These are phyloP conservation scores for Scatophagus argus DNA, from an alignment of 2,113 vertebrate species.

Conservation along the genomic window DNA sequence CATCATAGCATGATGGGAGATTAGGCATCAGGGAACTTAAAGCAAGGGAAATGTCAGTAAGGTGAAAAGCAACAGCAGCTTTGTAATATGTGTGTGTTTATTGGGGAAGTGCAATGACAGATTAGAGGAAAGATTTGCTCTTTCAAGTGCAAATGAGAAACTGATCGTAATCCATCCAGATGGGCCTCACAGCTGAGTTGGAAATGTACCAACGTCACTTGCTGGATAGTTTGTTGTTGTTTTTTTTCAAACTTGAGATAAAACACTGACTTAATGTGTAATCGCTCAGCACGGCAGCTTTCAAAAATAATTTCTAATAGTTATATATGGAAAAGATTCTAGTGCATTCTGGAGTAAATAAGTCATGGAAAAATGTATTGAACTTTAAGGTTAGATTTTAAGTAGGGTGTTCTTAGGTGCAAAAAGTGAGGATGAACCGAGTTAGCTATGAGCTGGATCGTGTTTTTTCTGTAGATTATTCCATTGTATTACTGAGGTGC, in stretches of 20 bases:
- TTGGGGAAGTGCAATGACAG: slow-evolving; percentile 39
- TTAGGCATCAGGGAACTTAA: slow-evolving; percentile 30
- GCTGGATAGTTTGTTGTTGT: slow-evolving; percentile 13
- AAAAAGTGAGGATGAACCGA: neutral
- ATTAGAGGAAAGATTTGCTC: slow-evolving; percentile 51
- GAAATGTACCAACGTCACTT: slow-evolving; percentile 27
- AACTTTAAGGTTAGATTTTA: neutral
- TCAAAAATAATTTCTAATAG: neutral
- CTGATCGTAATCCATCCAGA: slow-evolving; percentile 60
- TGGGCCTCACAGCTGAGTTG: slow-evolving; percentile 51
- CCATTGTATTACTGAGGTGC: too few species aligned
- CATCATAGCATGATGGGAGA: slow-evolving; percentile 44
- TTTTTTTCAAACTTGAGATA: slow-evolving; percentile 3
- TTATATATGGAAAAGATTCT: neutral
- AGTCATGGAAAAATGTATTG: neutral
- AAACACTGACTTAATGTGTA: slow-evolving; percentile 11
- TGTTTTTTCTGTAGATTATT: too few species aligned
- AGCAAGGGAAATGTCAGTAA: slow-evolving; percentile 46
- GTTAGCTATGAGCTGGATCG: neutral
- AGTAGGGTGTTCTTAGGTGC: neutral
- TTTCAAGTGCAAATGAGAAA: slow-evolving; percentile 66
- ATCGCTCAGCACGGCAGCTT: neutral
- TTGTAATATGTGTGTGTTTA: slow-evolving; percentile 31
- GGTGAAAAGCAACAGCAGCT: slow-evolving; percentile 54
- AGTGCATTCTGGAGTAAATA: neutral